Evolutionary conservation across 2,797 vertebrate species (phyloP), one percentile per base, ranked within the genome.

Genomic region (Telmatherina bonti): DNA sequence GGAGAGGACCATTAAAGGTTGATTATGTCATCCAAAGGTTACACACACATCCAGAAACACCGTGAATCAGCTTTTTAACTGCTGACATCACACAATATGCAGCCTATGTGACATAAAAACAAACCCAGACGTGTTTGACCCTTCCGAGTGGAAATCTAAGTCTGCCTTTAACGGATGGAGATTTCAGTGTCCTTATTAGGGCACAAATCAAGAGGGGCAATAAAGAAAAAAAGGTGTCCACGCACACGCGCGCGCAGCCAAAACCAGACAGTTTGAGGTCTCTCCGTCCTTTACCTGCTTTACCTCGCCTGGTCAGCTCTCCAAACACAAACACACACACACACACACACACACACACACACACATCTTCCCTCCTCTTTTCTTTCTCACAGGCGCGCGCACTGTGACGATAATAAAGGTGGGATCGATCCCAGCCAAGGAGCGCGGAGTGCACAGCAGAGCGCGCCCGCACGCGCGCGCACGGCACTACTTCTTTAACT

Each of bases 141-240:
- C 12, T 16, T 15, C 57, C 31, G 61, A 58, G 51, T 36, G 45
- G 63, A 67, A 74, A 67, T 30, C 43, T 66, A 61, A 69, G 74
- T 71, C 67, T 71, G 62, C 10, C 51, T 38, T 64, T 30, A 55
- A 58, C 68, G 69, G 69, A 72, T 73, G 55, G 60, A 74, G 72
- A 73, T 53, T 54, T 41, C 62, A 75, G 74, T 79, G 79, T 69
- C 88, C 89, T 87, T 91, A 90, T 90, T 86, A 80, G 90, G 90
- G 81, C 83, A 84, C 30, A 85, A 89, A 74, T 81, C 57, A 59
- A 58, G 71, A 70, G 73, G 16, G 70, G 76, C 65, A 62, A 53
- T 81, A 65, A 67, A 53, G 7, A 43, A 16, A 41, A 41, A 24
- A 78, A 35, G 22, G 53, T 69, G 45, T 36, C 16, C 60, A 51